Evolutionary conservation across 2,113 vertebrate genomes (phyloP).

Genomic region (Gobiocypris rarus): DNA sequence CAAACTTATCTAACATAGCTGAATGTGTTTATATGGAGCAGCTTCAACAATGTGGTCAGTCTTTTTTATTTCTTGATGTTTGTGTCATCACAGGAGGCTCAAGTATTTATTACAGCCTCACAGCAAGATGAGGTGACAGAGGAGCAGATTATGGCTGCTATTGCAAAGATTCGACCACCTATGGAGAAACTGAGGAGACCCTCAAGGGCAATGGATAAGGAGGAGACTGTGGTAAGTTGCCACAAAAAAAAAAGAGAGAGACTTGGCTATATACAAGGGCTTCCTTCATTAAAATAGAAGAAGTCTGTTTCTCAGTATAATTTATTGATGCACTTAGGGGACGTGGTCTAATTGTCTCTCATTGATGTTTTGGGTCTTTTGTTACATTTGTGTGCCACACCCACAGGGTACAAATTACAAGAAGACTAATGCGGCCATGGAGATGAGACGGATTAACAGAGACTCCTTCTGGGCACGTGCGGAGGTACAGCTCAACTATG

Average conservation of each 20-base stretch:
- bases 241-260: not conserved
- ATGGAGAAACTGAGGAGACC: constrained; percentile 69
- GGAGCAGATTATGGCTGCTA: constrained; percentile 68
- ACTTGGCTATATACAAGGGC: not conserved
- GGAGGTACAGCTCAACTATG: constrained; percentile 71
- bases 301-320: not conserved
- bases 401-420: constrained; percentile 86
- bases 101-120: constrained; percentile 72
- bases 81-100: constrained; percentile 71
- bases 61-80: not conserved
- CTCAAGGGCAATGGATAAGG: constrained; percentile 69
- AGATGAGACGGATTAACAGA: constrained; percentile 82
- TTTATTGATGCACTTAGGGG: not conserved
- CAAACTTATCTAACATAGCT: not conserved
- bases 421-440: constrained; percentile 85
- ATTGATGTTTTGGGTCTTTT: not conserved
- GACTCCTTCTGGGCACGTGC: constrained; percentile 87
- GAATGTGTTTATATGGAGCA: not conserved
- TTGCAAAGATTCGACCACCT: constrained; percentile 67
- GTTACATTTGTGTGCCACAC: constrained; percentile 16
- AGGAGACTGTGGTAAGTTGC: constrained; percentile 76
- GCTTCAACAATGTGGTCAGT: not conserved
- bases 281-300: not conserved
- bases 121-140: constrained; percentile 75
- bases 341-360: not conserved